Percentiles rank a stretch among this genome's conserved stretches.
Evolutionary conservation across 2,888 invertebrate genomes (phyloP).

Genomic region (Hemaris fuciformis): DNA sequence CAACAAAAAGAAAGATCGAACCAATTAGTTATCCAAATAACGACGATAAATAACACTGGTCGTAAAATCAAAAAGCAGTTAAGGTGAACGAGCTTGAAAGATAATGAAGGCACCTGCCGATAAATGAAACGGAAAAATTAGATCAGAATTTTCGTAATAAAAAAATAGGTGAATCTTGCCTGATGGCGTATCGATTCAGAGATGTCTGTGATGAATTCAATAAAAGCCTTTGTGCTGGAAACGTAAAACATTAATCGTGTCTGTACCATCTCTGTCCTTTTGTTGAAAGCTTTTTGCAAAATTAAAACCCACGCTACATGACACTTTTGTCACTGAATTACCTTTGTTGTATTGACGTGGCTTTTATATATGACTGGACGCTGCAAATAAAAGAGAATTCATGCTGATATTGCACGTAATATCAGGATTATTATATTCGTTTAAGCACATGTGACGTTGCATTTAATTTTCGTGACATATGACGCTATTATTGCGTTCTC

Average conservation of each 20-base stretch:
- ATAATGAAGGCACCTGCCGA: constrained; percentile 39
- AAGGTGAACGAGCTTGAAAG: constrained; percentile 31
- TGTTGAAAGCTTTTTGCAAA: neutral
- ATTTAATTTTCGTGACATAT: too few species aligned
- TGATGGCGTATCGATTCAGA: constrained; percentile 16
- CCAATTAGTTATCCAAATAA: constrained; percentile 11
- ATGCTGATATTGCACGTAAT: too few species aligned
- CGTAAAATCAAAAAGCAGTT: constrained; percentile 19
- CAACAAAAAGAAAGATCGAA: neutral
- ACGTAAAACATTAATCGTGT: neutral
- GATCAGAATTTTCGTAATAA: constrained; percentile 42
- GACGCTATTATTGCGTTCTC: too few species aligned
- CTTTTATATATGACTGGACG: too few species aligned
- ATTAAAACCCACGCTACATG: neutral
- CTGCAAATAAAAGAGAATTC: too few species aligned
- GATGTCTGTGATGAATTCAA: neutral
- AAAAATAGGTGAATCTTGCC: constrained; percentile 30
- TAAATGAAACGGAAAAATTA: constrained; percentile 40
- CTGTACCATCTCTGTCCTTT: neutral
- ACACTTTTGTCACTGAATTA: neutral
- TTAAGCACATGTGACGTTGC: too few species aligned
- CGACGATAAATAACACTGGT: constrained; percentile 9
- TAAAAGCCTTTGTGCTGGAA: neutral
- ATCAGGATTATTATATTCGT: too few species aligned
- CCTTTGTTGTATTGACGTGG: neutral